phyloP scores from a whole-genome alignment of 2,113 vertebrate genomes.

The Desmodus rotundus region DNA sequence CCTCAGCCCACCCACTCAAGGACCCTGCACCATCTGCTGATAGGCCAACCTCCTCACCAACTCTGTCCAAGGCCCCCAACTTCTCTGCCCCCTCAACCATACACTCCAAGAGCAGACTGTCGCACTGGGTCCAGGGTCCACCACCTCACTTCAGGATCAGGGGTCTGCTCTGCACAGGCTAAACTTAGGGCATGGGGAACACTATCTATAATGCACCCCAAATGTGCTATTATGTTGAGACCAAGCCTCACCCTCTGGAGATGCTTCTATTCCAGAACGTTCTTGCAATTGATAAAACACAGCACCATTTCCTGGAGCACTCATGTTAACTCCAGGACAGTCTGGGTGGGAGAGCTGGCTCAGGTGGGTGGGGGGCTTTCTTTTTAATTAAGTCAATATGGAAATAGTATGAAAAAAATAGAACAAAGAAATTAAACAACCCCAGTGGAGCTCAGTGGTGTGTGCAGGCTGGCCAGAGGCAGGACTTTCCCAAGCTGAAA shows the following conservation, averaged over 20 bases:
- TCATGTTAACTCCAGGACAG: not conserved
- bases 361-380: no score
- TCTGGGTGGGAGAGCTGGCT: no score
- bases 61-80: not conserved
- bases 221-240: not conserved
- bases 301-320: not conserved
- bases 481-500: not conserved
- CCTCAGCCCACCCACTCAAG: not conserved
- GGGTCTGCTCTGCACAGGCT: not conserved
- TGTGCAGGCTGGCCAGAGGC: not conserved
- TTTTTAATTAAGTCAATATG: not conserved
- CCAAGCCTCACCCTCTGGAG: not conserved
- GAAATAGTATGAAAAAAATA: not conserved
- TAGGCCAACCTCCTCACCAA: no score
- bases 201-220: not conserved
- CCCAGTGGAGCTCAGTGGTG: not conserved
- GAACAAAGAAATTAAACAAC: not conserved
- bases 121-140: not conserved
- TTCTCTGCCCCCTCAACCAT: not conserved
- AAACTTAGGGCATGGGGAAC: not conserved
- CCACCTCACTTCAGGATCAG: not conserved
- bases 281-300: not conserved
- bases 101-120: not conserved
- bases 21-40: not conserved
- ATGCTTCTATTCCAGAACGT: not conserved